These are phyloP conservation scores for Orchesella flavescens DNA, from an alignment of 2,888 invertebrate genomes.

Conservation along the genomic window DNA sequence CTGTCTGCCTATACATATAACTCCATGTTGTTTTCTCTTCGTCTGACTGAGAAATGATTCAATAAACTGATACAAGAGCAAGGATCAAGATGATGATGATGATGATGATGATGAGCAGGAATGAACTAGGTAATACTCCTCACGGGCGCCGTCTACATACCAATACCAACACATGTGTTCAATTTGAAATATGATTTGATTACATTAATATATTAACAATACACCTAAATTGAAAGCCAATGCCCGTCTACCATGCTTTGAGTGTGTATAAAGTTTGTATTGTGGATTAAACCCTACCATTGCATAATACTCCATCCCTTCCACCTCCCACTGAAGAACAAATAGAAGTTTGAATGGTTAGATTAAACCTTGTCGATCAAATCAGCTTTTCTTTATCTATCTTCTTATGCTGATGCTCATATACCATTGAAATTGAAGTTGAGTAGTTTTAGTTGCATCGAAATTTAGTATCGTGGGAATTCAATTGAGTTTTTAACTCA, in stretches of 20 bases:
- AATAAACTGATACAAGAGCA: constrained; percentile 47
- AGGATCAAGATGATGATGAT: constrained; percentile 42
- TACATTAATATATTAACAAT: too few species aligned
- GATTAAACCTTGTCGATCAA: constrained; percentile 31
- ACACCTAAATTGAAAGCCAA: too few species aligned
- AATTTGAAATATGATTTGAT: too few species aligned
- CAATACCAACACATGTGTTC: too few species aligned
- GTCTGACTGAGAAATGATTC: constrained; percentile 49
- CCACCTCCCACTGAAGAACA: constrained; percentile 21
- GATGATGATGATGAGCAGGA: too few species aligned
- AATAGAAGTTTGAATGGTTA: constrained; percentile 45
- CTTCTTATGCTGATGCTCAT: not conserved
- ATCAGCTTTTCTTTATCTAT: too few species aligned
- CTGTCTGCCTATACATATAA: constrained; percentile 2
- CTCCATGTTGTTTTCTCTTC: constrained; percentile 8
- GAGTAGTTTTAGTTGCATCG: not conserved
- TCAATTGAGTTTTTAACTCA: constrained; percentile 38
- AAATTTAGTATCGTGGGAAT: constrained; percentile 16
- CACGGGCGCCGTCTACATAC: too few species aligned
- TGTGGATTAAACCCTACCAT: too few species aligned
- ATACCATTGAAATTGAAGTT: not conserved
- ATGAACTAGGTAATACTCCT: not conserved
- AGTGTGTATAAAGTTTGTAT: too few species aligned
- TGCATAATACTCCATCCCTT: too few species aligned
- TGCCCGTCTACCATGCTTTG: too few species aligned